A percentile compares a stretch with the other conserved stretches of the same genome.
Conservation (phyloP, 1,140 invertebrate genomes). For the Leptinotarsa undecemlineata region DNA sequence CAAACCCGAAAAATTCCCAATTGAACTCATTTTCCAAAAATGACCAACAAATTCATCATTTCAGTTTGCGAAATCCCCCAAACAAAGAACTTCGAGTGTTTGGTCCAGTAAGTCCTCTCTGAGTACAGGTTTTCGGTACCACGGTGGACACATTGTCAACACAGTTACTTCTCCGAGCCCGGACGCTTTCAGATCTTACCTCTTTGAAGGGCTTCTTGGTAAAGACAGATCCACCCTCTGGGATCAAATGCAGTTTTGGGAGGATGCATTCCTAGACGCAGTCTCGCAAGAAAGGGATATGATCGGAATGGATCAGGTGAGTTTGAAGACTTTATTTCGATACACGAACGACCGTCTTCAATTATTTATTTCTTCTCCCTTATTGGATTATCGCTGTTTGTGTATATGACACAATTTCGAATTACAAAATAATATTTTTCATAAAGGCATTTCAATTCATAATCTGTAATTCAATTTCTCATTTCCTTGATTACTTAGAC, state of each 20-base stretch:
- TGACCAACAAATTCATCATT: conserved; percentile 36
- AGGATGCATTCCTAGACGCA: conserved; percentile 97
- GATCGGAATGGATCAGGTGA: conserved; percentile 96
- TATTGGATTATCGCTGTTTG: too few species aligned
- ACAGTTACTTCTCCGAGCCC: conserved; percentile 81
- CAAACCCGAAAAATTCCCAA: too few species aligned
- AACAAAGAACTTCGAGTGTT: conserved; percentile 80
- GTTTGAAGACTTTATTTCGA: too few species aligned
- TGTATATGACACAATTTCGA: too few species aligned
- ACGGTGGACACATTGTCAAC: conserved; percentile 83
- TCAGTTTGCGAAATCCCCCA: conserved; percentile 68
- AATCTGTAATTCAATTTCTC: too few species aligned
- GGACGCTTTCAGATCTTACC: conserved; percentile 83
- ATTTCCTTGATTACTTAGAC: too few species aligned
- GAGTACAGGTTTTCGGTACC: conserved; percentile 85
- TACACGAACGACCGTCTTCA: too few species aligned
- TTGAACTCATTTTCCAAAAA: too few species aligned
- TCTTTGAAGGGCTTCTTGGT: conserved; percentile 83
- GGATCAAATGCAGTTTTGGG: conserved; percentile 99
- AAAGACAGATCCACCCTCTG: conserved; percentile 81
- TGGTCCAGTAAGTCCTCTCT: conserved; percentile 93
- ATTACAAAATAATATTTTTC: too few species aligned
- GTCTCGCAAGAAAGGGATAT: conserved; percentile 98
- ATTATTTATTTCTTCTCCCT: too few species aligned
- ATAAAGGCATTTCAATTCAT: too few species aligned